A percentile compares a stretch with the other conserved stretches of the same genome.
phyloP scores from a whole-genome alignment of 2,888 invertebrate species.

The Andrena bicolor region DNA sequence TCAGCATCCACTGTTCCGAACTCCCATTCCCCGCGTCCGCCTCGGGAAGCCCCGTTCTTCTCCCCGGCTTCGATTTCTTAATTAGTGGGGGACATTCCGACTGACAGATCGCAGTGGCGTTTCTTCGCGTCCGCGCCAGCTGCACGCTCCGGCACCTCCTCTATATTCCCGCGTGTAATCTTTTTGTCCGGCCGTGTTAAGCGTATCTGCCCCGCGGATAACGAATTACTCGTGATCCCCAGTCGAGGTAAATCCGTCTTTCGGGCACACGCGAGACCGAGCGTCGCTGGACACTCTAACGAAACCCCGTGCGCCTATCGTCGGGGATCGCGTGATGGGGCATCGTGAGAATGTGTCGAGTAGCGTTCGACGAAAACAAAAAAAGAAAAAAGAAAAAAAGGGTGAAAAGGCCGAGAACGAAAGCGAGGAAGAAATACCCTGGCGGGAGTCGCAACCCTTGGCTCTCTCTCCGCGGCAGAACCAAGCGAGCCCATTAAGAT shows the following conservation, averaged over 20 bases:
- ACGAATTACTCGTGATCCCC: conserved; percentile 59
- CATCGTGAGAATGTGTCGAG: conserved; percentile 41
- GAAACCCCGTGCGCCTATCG: conserved; percentile 21
- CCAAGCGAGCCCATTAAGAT: conserved; percentile 3
- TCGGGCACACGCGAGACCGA: conserved; percentile 37
- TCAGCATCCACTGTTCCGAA: background rate
- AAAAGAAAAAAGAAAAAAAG: too few relatives aligned
- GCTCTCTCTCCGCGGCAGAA: background rate
- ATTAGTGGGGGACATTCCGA: conserved; percentile 66
- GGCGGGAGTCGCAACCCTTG: background rate
- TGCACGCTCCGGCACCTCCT: conserved; percentile 57
- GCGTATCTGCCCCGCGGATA: conserved; percentile 58
- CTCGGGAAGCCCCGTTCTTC: background rate
- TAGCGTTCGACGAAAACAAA: background rate
- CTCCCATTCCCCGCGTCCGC: background rate
- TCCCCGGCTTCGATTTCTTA: conserved; percentile 64
- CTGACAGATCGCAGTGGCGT: conserved; percentile 58
- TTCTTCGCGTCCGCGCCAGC: conserved; percentile 53
- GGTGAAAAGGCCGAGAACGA: background rate
- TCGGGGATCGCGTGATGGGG: conserved; percentile 33
- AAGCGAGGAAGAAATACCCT: background rate
- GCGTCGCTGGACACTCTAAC: background rate
- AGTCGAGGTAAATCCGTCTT: conserved; percentile 42
- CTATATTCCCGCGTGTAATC: conserved; percentile 41
- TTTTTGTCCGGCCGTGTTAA: conserved; percentile 60